phyloP scores from a whole-genome alignment of 1,140 invertebrate species.

The Calosoma granatense region DNA sequence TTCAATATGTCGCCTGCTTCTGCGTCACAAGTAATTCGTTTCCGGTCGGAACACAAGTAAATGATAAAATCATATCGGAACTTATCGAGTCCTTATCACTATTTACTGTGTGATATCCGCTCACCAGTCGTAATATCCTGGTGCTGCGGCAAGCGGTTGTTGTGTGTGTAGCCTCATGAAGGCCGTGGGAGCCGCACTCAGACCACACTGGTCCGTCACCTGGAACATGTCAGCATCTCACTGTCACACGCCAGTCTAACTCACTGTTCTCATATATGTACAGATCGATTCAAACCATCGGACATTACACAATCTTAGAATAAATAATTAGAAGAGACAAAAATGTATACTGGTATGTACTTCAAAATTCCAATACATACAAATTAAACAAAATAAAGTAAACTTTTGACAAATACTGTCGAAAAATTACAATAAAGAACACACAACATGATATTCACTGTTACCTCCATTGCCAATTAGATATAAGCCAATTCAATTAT shows the following conservation, averaged over 20 bases:
- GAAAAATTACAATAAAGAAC: no score
- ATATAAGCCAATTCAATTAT: no score
- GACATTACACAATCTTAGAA: neutral
- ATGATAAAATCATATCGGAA: neutral
- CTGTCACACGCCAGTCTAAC: neutral
- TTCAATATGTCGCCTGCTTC: no score
- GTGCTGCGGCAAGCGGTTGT: conserved; percentile 22
- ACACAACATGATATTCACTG: no score
- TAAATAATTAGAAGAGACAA: neutral
- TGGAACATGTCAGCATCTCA: conserved; percentile 12
- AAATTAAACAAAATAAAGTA: no score
- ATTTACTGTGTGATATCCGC: neutral
- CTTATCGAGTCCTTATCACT: neutral
- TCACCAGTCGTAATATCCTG: conserved; percentile 22
- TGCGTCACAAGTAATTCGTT: no score
- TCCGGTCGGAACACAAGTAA: no score
- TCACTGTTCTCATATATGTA: neutral
- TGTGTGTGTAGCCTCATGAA: conserved; percentile 20
- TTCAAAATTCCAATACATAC: no score
- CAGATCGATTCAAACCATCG: neutral
- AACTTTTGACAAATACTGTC: no score
- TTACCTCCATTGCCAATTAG: no score
- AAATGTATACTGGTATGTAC: no score
- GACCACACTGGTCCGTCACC: conserved; percentile 10
- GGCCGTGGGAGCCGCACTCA: conserved; percentile 17